These are phyloP conservation scores for Eristalis tenax DNA, from an alignment of 2,888 invertebrate genomes.

Conservation along the genomic window DNA sequence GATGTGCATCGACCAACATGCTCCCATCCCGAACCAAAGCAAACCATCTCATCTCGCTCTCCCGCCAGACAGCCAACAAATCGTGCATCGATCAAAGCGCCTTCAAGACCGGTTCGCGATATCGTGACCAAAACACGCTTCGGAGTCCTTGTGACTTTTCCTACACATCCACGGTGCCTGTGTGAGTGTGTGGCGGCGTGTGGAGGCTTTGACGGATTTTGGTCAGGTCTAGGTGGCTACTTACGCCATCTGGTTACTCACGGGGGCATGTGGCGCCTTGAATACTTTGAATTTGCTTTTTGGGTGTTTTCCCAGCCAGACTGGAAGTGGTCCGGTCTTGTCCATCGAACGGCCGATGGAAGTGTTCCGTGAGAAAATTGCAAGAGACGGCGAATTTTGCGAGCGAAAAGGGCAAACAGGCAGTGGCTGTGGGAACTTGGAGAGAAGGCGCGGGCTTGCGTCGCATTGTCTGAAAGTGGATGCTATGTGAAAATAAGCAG, in stretches of 20 bases:
- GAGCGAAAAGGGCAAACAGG: background rate
- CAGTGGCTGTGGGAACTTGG: background rate
- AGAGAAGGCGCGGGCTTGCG: background rate
- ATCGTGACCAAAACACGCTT: constrained; percentile 53
- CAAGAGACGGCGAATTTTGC: background rate
- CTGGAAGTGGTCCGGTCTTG: background rate
- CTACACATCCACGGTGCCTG: background rate
- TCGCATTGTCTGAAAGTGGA: too few species aligned
- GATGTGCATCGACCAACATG: constrained; percentile 41
- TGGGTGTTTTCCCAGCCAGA: constrained; percentile 40
- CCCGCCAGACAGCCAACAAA: constrained; percentile 53
- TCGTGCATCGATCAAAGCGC: constrained; percentile 56
- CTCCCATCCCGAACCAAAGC: constrained; percentile 26
- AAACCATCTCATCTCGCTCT: constrained; percentile 9
- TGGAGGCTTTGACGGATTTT: constrained; percentile 17
- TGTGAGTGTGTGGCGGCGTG: background rate
- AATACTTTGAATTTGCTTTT: background rate
- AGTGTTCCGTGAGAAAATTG: constrained; percentile 43
- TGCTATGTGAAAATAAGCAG: too few species aligned
- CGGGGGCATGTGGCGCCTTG: constrained; percentile 15
- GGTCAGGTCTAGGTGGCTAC: constrained; percentile 38
- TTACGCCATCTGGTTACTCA: constrained; percentile 40
- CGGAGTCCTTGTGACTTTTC: constrained; percentile 61
- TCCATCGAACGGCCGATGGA: background rate
- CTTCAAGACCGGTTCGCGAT: constrained; percentile 43